Evolutionary conservation across 2,113 vertebrate genomes (phyloP), one percentile per base, ranked within the genome.

Genomic region (Dryoscopus gambensis): DNA sequence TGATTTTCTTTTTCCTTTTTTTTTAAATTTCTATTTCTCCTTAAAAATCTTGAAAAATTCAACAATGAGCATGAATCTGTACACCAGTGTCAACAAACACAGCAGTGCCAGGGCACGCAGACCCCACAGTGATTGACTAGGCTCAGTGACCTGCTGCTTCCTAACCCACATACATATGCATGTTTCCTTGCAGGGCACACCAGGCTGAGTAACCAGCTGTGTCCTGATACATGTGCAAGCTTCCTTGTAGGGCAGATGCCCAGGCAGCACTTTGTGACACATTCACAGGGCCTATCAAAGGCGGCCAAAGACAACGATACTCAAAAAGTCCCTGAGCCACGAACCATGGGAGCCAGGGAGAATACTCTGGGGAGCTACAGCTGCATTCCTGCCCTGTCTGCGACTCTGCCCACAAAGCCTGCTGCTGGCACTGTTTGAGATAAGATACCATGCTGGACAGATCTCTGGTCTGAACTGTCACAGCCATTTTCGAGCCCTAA

Each of bases 51-150:
- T 89, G 65, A 9, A 62, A 89, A 94, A 64, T 30, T 35, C 35
- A 64, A 1, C 24, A 23, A 4, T 16, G 2, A 56, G 2, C 22
- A 37, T 37, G 22, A 75, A 67, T 33, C 25, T 63, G 69, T 28
- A 60, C 31, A 40, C 1, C 9, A 67, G 4, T 19, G 49, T 21
- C 49, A 52, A 37, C 15, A 84, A 76, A n/a, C 13, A 27, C 22
- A 69, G 59, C 59, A 46, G 55, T 4, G 17, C 21, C 49, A 53
- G 31, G 40, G n/a, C 40, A 44, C 0, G 0, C 1, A 6, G 64
- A 27, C 15, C 47, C 31, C 60, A 8, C 0, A 0, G 52, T 60
- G 74, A 59, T 0, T 16, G 55, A 64, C 18, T 1, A 4, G 11
- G 44, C 47, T 67, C 39, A 12, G 62, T 21, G 53, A 52, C 62